Evolutionary conservation across 2,888 invertebrate species (phyloP).

Genomic region (Rosalia funebris): DNA sequence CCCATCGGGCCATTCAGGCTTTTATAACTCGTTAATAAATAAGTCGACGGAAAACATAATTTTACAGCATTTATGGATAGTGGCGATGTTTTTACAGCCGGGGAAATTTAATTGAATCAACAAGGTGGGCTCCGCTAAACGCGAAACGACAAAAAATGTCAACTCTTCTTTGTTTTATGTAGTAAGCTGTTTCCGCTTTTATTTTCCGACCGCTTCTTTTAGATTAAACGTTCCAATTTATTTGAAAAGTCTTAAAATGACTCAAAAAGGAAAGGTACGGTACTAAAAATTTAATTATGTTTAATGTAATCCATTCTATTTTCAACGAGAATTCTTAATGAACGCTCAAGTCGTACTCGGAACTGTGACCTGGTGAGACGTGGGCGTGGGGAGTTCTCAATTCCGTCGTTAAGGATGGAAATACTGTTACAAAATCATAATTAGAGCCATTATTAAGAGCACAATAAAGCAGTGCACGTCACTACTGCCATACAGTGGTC

Average conservation of each 20-base stretch:
- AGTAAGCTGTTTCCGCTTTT: not conserved
- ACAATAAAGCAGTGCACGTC: too few relatives aligned
- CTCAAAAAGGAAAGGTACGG: not conserved
- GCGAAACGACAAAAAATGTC: not conserved
- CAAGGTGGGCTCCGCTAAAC: not conserved
- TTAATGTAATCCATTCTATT: too few relatives aligned
- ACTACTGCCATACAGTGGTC: too few relatives aligned
- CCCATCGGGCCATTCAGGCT: slow-evolving; percentile 6
- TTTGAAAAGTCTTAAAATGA: too few relatives aligned
- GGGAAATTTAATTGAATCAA: slow-evolving; percentile 13
- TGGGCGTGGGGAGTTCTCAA: too few relatives aligned
- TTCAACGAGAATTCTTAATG: too few relatives aligned
- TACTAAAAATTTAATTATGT: not conserved
- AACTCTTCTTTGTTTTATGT: not conserved
- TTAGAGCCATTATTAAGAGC: too few relatives aligned
- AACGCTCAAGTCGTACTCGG: too few relatives aligned
- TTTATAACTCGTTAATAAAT: slow-evolving; percentile 40
- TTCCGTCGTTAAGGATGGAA: too few relatives aligned
- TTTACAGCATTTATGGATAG: slow-evolving; percentile 22
- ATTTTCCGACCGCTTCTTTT: not conserved
- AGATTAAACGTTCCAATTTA: slow-evolving; percentile 29
- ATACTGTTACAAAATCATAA: too few relatives aligned
- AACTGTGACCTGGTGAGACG: too few relatives aligned
- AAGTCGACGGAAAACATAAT: slow-evolving; percentile 26
- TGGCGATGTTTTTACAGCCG: slow-evolving; percentile 1